phyloP scores from a whole-genome alignment of 1,140 invertebrate genomes.

The roundworm (Caenorhabditis elegans) region DNA sequence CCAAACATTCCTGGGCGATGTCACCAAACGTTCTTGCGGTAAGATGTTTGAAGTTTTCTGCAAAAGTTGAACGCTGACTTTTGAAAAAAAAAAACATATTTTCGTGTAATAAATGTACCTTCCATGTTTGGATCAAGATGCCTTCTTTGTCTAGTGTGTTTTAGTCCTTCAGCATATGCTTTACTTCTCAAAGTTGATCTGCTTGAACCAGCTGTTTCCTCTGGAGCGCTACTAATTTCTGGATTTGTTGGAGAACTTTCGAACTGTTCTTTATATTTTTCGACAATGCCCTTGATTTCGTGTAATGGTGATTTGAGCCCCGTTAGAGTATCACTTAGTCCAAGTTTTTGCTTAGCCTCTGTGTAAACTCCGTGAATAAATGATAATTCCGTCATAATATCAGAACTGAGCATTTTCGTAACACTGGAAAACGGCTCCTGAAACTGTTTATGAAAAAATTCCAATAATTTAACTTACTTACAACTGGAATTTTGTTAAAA shows the following conservation, averaged over 20 bases:
- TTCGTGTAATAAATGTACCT: neutral
- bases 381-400: neutral
- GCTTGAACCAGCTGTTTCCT: neutral
- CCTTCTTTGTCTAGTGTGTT: neutral
- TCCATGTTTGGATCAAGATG: conserved; percentile 12
- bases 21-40: neutral
- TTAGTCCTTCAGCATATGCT: neutral
- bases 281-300: neutral
- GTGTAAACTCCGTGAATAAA: neutral
- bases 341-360: neutral
- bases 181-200: neutral
- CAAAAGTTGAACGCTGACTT: neutral
- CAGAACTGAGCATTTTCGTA: neutral
- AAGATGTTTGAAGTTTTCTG: conserved; percentile 9
- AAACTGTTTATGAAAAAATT: no score
- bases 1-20: neutral
- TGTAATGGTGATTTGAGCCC: neutral
- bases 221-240: no score
- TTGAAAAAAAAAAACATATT: neutral
- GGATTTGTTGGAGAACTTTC: neutral
- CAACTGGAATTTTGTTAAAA: neutral
- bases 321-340: neutral
- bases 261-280: neutral
- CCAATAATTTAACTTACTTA: neutral
- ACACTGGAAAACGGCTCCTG: neutral